Evolutionary conservation across 2,888 invertebrate genomes (phyloP).

Genomic region (Cyaniris semiargus): DNA sequence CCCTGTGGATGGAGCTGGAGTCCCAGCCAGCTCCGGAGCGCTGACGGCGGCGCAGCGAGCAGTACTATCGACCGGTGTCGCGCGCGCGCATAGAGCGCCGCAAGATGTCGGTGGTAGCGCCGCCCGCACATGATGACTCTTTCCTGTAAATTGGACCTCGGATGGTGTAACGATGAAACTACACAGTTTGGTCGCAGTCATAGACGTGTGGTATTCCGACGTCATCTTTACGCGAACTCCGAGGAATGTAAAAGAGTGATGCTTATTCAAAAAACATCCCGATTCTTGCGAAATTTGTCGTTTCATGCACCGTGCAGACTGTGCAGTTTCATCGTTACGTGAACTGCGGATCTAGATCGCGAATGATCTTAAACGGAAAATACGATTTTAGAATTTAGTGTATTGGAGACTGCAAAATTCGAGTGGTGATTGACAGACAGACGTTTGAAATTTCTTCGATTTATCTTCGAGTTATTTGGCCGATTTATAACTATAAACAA

Average conservation of each 20-base stretch:
- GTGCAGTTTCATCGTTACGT: neutral
- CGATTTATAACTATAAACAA: neutral
- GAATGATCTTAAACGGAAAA: neutral
- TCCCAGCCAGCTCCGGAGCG: constrained; percentile 70
- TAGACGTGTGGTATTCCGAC: neutral
- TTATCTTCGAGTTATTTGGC: neutral
- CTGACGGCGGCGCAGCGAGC: constrained; percentile 79
- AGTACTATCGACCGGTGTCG: constrained; percentile 74
- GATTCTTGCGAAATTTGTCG: no score
- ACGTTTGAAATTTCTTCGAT: neutral
- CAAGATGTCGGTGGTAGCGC: constrained; percentile 74
- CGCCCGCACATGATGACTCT: constrained; percentile 62
- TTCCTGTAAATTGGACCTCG: constrained; percentile 38
- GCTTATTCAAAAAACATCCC: no score
- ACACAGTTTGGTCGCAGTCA: neutral
- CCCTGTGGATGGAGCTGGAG: constrained; percentile 74
- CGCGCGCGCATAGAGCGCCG: constrained; percentile 71
- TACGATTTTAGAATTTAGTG: neutral
- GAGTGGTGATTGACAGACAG: neutral
- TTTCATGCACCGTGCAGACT: neutral
- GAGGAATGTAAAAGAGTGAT: no score
- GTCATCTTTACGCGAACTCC: no score
- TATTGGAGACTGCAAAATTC: neutral
- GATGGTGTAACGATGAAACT: neutral
- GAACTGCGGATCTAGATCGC: neutral